These are phyloP conservation scores for Bucorvus abyssinicus DNA, from an alignment of 2,797 vertebrate genomes.

Conservation along the genomic window DNA sequence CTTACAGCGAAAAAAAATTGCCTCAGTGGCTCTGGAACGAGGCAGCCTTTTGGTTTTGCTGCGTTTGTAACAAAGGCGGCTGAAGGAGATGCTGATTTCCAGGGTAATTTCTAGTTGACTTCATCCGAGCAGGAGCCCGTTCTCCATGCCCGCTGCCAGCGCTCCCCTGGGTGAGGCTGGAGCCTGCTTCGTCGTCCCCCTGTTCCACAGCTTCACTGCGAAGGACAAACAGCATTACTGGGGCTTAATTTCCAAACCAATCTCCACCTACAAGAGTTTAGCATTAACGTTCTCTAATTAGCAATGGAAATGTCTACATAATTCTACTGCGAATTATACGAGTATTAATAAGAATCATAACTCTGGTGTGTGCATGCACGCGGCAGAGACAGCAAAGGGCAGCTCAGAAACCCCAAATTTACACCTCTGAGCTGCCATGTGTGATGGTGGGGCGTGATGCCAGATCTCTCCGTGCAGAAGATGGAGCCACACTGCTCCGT, in stretches of 20 bases:
- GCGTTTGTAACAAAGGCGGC: rapidly evolving
- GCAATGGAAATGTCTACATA: background rate
- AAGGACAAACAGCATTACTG: background rate
- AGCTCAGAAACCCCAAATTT: background rate
- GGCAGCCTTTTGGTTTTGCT: background rate
- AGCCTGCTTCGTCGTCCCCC: rapidly evolving
- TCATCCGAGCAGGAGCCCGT: background rate
- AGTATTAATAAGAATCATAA: background rate
- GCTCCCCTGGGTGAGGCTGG: rapidly evolving
- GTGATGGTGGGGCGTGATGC: rapidly evolving
- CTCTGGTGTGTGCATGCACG: no score
- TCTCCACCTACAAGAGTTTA: background rate
- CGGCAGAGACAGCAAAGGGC: background rate
- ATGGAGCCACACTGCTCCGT: rapidly evolving
- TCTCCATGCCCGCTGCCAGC: background rate
- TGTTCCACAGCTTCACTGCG: rapidly evolving
- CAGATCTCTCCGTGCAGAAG: background rate
- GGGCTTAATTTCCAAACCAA: background rate
- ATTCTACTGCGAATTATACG: rapidly evolving
- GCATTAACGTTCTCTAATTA: background rate
- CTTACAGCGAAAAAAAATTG: background rate
- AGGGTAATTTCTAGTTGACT: background rate
- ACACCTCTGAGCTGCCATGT: background rate
- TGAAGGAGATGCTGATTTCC: background rate
- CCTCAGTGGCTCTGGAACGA: background rate